phyloP scores from a whole-genome alignment of 2,888 invertebrate genomes.

The Tryphoninae sp. region DNA sequence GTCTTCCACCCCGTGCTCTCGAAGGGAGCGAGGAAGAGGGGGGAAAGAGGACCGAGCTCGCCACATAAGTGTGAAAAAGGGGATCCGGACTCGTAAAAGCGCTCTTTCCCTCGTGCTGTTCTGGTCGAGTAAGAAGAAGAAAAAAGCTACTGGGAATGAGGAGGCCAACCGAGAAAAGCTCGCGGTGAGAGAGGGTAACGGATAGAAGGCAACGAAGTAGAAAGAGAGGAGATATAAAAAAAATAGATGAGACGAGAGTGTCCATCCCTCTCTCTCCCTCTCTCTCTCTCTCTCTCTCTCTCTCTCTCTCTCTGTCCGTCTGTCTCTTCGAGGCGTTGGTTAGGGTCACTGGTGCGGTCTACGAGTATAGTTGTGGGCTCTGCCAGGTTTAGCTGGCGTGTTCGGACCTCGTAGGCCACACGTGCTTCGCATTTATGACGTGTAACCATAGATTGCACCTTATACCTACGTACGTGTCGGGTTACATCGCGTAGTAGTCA shows the following conservation, averaged over 20 bases:
- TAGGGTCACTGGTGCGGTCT: constrained; percentile 44
- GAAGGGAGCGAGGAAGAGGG: constrained; percentile 28
- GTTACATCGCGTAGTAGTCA: constrained; percentile 23
- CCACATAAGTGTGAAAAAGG: constrained; percentile 60
- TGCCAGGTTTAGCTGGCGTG: constrained; percentile 42
- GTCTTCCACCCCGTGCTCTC: constrained; percentile 19
- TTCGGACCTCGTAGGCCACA: constrained; percentile 61
- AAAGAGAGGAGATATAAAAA: constrained; percentile 33
- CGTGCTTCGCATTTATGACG: constrained; percentile 66
- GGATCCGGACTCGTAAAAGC: constrained; percentile 49
- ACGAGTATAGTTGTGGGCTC: constrained; percentile 31
- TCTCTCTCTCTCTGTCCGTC: constrained; percentile 5
- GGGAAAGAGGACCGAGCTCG: constrained; percentile 30
- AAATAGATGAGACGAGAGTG: constrained; percentile 62
- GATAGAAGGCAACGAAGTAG: constrained; percentile 16
- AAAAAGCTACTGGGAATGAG: constrained; percentile 6
- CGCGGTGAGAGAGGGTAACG: not conserved
- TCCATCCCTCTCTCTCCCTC: not conserved
- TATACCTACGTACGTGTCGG: constrained; percentile 57
- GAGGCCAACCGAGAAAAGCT: constrained; percentile 18
- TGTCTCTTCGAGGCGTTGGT: constrained; percentile 35
- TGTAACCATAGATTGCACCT: constrained; percentile 59
- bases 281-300: not conserved
- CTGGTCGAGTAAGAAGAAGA: constrained; percentile 3
- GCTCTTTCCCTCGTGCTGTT: constrained; percentile 1